Conservation (phyloP, 2,888 invertebrate genomes). For the Amphipoea oculea region DNA sequence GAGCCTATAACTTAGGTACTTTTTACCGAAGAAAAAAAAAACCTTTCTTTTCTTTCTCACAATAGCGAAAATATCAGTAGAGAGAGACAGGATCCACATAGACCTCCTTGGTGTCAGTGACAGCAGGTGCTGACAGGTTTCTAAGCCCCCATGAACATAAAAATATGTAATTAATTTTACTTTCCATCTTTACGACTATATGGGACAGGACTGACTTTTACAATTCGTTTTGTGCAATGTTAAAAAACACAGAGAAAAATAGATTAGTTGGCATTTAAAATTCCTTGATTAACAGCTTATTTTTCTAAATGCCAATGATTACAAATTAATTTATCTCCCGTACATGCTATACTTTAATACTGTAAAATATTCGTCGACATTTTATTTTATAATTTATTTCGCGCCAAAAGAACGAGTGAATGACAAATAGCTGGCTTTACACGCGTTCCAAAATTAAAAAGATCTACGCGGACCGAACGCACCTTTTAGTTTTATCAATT, state of each 20-base stretch:
- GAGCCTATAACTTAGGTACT: background rate
- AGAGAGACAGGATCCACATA: background rate
- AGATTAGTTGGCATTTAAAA: conserved; percentile 42
- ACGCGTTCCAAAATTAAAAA: conserved; percentile 68
- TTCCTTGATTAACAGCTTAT: conserved; percentile 33
- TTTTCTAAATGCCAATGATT: conserved; percentile 43
- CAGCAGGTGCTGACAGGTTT: conserved; percentile 3
- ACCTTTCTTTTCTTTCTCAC: background rate
- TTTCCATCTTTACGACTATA: conserved; percentile 26
- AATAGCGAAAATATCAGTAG: background rate
- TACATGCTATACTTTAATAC: conserved; percentile 25
- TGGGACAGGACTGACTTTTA: background rate
- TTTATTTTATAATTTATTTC: conserved; percentile 50
- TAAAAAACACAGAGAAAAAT: conserved; percentile 18
- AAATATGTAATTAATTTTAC: conserved; percentile 29
- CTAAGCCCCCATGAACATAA: conserved; percentile 13
- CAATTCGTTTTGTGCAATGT: background rate
- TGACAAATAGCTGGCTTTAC: conserved; percentile 61
- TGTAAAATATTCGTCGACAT: conserved; percentile 29
- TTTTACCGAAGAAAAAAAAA: background rate
- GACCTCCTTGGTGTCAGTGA: background rate
- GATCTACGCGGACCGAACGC: conserved; percentile 68
- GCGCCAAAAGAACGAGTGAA: conserved; percentile 56
- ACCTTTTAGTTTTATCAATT: conserved; percentile 69
- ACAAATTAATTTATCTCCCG: conserved; percentile 44